phyloP scores from a whole-genome alignment of 2,113 vertebrate species.

The Ictalurus punctatus region DNA sequence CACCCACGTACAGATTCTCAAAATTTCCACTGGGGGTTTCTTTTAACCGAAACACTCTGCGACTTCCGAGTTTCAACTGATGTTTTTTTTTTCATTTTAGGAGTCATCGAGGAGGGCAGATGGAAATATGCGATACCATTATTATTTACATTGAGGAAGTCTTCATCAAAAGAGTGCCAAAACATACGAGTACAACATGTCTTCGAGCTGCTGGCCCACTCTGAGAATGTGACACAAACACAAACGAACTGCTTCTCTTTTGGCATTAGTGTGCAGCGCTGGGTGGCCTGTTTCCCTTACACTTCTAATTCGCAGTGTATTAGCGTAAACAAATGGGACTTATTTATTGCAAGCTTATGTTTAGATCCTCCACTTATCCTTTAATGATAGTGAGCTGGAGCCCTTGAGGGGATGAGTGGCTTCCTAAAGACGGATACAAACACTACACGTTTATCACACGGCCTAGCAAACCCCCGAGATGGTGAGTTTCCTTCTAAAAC shows the following conservation, averaged over 20 bases:
- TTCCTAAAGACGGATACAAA: conserved; percentile 34
- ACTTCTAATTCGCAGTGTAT: conserved; percentile 51
- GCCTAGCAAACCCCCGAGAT: neutral
- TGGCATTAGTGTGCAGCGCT: conserved; percentile 23
- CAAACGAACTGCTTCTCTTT: conserved; percentile 52
- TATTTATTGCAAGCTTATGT: conserved; percentile 45
- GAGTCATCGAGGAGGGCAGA: neutral
- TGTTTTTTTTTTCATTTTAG: neutral
- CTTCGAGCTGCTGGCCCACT: conserved; percentile 19
- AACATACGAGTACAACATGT: conserved; percentile 35
- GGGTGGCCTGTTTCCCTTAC: conserved; percentile 45
- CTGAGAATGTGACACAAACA: conserved; percentile 54
- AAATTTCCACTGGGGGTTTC: conserved; percentile 45
- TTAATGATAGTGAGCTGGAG: conserved; percentile 44
- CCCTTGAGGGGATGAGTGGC: conserved; percentile 35
- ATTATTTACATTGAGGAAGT: conserved; percentile 2
- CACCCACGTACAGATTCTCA: conserved; percentile 59
- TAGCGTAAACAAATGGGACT: conserved; percentile 38
- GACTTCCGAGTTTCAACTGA: conserved; percentile 18
- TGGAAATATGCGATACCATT: conserved; percentile 2
- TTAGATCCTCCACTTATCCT: conserved; percentile 53
- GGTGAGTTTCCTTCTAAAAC: conserved; percentile 34
- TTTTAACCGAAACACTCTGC: conserved; percentile 1
- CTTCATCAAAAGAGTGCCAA: conserved; percentile 52
- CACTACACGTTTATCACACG: conserved; percentile 14